These are phyloP conservation scores for Hyperoplus lanceolatus DNA, from an alignment of 2,797 vertebrate genomes.

Conservation along the genomic window DNA sequence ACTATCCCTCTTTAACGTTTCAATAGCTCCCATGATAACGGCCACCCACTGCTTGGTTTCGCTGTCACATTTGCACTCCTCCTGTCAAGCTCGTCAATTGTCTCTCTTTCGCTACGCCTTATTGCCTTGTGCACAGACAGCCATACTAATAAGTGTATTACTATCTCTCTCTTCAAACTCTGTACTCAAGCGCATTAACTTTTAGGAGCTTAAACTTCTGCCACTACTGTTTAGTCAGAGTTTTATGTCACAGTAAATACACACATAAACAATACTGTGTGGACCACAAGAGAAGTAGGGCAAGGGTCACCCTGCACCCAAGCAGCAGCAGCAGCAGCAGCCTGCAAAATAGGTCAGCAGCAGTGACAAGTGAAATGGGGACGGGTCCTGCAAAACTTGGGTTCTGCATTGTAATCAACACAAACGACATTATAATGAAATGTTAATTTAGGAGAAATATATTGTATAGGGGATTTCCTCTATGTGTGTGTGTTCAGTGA, in stretches of 20 bases:
- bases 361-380: constrained; percentile 6
- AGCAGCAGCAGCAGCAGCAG: constrained; percentile 15
- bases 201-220: constrained; percentile 30
- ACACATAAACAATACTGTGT: not conserved
- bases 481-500: not conserved
- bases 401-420: not conserved
- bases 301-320: constrained; percentile 36
- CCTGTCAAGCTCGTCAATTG: constrained; percentile 21
- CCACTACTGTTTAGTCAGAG: not conserved
- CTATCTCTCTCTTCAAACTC: constrained; percentile 15
- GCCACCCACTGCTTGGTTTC: constrained; percentile 15
- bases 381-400: constrained; percentile 18
- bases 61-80: constrained; percentile 21
- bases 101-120: constrained; percentile 25
- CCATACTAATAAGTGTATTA: constrained; percentile 15
- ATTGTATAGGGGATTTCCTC: not conserved
- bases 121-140: constrained; percentile 28
- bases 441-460: not conserved
- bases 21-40: constrained; percentile 19
- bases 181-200: constrained; percentile 9
- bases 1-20: constrained; percentile 25
- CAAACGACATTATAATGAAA: not conserved
- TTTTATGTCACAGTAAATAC: constrained; percentile 17
- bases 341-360: constrained; percentile 48
- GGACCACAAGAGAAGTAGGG: constrained; percentile 5